phyloP scores from a whole-genome alignment of 2,888 invertebrate species.

The Serrognathus titanus region DNA sequence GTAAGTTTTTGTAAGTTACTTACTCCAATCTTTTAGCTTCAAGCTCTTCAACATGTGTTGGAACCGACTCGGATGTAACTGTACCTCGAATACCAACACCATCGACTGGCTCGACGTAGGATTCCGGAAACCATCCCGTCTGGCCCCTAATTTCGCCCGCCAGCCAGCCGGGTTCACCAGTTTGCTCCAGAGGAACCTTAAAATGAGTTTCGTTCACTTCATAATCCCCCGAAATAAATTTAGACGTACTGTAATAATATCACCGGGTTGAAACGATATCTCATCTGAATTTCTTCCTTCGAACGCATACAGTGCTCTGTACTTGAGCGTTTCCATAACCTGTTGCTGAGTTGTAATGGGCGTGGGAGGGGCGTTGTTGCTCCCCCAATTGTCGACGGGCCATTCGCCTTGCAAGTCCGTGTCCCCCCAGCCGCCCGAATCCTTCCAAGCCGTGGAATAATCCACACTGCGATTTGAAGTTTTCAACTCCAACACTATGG shows the following conservation, averaged over 20 bases:
- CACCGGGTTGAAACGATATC: conserved; percentile 89
- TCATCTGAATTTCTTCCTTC: conserved; percentile 89
- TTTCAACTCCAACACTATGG: conserved; percentile 48
- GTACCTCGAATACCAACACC: conserved; percentile 44
- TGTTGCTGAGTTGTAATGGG: conserved; percentile 36
- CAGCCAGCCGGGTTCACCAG: conserved; percentile 96
- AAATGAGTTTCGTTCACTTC: background rate
- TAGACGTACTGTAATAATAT: conserved; percentile 73
- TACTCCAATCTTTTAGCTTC: conserved; percentile 52
- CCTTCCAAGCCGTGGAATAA: conserved; percentile 57
- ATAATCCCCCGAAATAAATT: conserved; percentile 1
- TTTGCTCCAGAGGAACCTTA: conserved; percentile 69
- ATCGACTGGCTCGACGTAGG: conserved; percentile 81
- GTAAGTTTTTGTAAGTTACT: conserved; percentile 34
- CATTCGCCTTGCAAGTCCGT: conserved; percentile 41
- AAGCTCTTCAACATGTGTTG: conserved; percentile 26
- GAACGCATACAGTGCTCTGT: conserved; percentile 92
- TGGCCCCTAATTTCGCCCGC: conserved; percentile 88
- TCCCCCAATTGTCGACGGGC: conserved; percentile 53
- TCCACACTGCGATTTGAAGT: conserved; percentile 43
- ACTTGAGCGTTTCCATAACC: conserved; percentile 60
- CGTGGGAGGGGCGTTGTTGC: conserved; percentile 39
- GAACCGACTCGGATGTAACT: conserved; percentile 13
- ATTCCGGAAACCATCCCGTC: conserved; percentile 95
- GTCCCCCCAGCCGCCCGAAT: conserved; percentile 56